Evolutionary conservation across 1,140 invertebrate genomes (phyloP).

Genomic region (Lamellibrachia luymesi): DNA sequence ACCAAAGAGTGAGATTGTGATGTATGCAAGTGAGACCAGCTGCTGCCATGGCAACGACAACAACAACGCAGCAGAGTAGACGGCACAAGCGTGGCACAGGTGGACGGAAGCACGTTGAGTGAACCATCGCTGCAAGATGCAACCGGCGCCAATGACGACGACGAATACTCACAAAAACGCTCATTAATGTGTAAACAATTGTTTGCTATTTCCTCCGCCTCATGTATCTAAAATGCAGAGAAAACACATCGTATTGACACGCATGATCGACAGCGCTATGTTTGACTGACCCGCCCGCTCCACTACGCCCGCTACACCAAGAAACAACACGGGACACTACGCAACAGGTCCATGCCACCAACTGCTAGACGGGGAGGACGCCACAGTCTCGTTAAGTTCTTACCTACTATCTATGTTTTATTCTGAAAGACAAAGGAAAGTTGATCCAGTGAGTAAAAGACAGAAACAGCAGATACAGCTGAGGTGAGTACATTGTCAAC

Average conservation of each 20-base stretch:
- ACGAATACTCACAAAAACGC: conserved; percentile 23
- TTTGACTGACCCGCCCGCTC: too few relatives aligned
- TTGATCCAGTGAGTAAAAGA: neutral
- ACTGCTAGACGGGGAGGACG: neutral
- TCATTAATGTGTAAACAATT: conserved; percentile 21
- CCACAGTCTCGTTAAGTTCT: neutral
- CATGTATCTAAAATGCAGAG: conserved; percentile 12
- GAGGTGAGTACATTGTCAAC: neutral
- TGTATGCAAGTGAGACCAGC: neutral
- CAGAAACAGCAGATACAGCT: neutral
- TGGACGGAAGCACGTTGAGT: neutral
- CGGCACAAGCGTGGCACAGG: neutral
- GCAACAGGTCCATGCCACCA: neutral
- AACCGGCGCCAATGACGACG: neutral
- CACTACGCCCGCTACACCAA: neutral
- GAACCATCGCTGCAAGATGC: neutral
- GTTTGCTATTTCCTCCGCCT: conserved; percentile 1
- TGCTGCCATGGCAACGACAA: neutral
- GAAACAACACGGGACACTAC: neutral
- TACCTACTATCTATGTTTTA: conserved; percentile 1
- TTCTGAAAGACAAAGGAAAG: conserved; percentile 1
- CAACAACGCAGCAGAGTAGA: neutral
- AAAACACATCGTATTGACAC: neutral
- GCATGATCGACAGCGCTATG: neutral
- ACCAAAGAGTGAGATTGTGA: neutral